Evolutionary conservation across 2,888 invertebrate species (phyloP), one percentile per base, ranked within the genome.

Genomic region (Aquatica leii): DNA sequence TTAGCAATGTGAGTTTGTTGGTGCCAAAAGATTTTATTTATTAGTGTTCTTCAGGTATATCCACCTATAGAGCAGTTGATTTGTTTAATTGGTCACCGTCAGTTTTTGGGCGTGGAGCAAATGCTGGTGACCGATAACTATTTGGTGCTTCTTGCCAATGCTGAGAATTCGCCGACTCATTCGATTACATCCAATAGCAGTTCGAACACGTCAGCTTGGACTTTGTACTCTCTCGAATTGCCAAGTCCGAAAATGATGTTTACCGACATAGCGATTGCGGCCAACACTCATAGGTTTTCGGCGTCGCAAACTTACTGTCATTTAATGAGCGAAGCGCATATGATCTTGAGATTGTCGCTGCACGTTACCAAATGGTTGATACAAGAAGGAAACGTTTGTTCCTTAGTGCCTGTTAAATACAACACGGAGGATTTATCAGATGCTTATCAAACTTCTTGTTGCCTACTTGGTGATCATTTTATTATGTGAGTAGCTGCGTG

Each of bases 261-360:
- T 75, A 85, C 86, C 59, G 92, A 92, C 75, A 87, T 92, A 72
- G 85, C 88, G 50, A 86, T 88, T 67, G 86, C 90, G 35, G 91
- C 90, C 0, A 86, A 86, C 62, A 84, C 85, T 43, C 88, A 89
- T 75, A 85, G 87, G 58, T 84, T 84, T 56, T 85, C 87, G 0
- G 89, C 88, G 67, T 86, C 88, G 1, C 84, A 87, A 37, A 89
- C 90, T 1, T 92, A 91, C 75, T 85, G 87, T 62, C 90, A 91
- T 77, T 81, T 93, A 58, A 81, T 92, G 74, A 86, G 87, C 71
- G 92, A 93, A 79, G 90, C 90, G 3, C 90, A 91, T 75, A 85
- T 90, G 69, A 86, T 91, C 71, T 79, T 92, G 14, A 81, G 87
- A 60, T 76, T 84, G 21, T 80, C 82, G 1, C 76, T 85, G 43